Conservation (phyloP, 1,140 invertebrate species). For the Drosophila ironensis region DNA sequence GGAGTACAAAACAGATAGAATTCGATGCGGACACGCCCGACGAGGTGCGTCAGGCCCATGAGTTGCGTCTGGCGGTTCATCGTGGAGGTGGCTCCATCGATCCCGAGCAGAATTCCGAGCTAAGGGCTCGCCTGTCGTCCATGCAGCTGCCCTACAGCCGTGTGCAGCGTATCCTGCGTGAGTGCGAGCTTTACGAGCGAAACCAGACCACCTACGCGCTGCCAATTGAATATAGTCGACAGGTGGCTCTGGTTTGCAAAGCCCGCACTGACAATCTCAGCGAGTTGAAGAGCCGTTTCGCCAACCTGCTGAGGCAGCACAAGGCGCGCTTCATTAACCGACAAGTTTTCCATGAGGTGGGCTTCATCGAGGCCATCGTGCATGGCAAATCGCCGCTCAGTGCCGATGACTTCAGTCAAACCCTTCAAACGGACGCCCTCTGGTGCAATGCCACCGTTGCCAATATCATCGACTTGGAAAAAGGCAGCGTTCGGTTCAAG, state of each 20-base stretch:
- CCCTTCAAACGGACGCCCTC: constrained; percentile 30
- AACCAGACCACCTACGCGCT: constrained; percentile 19
- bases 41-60: constrained; percentile 23
- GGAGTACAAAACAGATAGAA: constrained; percentile 5
- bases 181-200: constrained; percentile 41
- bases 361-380: constrained; percentile 44
- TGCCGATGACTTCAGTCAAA: constrained; percentile 16
- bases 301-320: constrained; percentile 9
- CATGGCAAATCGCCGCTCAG: not conserved
- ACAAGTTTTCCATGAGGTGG: constrained; percentile 33
- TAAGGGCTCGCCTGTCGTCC: constrained; percentile 14
- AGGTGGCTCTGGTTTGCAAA: constrained; percentile 43
- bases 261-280: constrained; percentile 36
- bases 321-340: constrained; percentile 34
- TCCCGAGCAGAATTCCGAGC: constrained; percentile 24
- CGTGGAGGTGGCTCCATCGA: constrained; percentile 40
- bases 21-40: constrained; percentile 1
- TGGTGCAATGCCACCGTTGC: constrained; percentile 44
- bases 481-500: constrained; percentile 39
- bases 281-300: constrained; percentile 25
- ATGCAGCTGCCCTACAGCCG: constrained; percentile 27
- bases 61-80: constrained; percentile 45
- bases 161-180: constrained; percentile 32
- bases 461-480: constrained; percentile 12
- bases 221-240: constrained; percentile 26